Evolutionary conservation across 2,113 vertebrate species (phyloP).

Genomic region (Eurystomus gularis): DNA sequence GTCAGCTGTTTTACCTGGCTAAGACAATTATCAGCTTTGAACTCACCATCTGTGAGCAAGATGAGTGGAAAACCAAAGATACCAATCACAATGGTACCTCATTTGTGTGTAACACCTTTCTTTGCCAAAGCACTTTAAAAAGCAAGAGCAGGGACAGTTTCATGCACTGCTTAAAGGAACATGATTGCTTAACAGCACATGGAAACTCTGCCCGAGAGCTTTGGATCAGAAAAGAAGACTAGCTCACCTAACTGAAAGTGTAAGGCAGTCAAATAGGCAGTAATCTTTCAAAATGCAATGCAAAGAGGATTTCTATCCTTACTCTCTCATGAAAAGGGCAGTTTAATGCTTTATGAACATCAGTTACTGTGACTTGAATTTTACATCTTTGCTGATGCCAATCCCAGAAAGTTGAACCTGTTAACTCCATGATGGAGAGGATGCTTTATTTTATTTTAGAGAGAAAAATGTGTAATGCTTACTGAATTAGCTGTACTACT

Average conservation of each 20-base stretch:
- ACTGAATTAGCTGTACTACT: background rate
- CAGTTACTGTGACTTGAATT: background rate
- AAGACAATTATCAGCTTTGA: background rate
- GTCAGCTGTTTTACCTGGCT: fast-evolving
- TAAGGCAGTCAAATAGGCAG: background rate
- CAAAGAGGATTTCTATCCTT: background rate
- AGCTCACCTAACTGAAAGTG: background rate
- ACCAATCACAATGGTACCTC: background rate
- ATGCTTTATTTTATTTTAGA: background rate
- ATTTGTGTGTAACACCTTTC: background rate
- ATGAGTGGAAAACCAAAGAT: background rate
- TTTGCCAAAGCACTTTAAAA: background rate
- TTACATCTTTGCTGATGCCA: background rate
- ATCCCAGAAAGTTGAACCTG: background rate
- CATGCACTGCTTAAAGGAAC: background rate
- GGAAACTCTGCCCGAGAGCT: background rate
- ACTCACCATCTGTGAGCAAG: background rate
- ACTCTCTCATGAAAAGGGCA: background rate
- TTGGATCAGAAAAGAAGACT: background rate
- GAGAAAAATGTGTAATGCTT: background rate
- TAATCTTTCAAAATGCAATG: background rate
- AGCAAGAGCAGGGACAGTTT: background rate
- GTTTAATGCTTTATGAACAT: background rate
- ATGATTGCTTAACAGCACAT: background rate
- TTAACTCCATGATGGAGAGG: background rate